Percentiles rank a stretch among this genome's conserved stretches.
phyloP scores from a whole-genome alignment of 2,113 vertebrate genomes.

The Athene cunicularia region DNA sequence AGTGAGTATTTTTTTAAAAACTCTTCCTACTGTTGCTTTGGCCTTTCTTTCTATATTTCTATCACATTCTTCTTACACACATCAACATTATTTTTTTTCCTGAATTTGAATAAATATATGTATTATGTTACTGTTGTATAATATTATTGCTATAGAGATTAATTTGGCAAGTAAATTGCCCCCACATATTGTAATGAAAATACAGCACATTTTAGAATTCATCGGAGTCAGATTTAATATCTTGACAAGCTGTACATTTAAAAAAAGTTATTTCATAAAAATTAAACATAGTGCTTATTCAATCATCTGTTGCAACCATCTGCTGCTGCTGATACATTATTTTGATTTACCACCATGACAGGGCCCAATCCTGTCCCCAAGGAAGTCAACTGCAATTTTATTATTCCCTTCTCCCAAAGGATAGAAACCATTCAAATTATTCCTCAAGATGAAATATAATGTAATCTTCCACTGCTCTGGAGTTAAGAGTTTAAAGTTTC shows the following conservation, averaged over 20 bases:
- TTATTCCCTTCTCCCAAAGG: neutral
- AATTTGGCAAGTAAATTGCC: conserved; percentile 6
- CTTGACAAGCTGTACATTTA: neutral
- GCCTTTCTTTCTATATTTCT: neutral
- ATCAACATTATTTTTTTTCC: neutral
- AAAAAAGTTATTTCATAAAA: conserved; percentile 35
- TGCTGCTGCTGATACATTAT: conserved; percentile 49
- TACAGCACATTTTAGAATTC: conserved; percentile 29
- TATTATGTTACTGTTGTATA: neutral
- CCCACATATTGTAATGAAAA: conserved; percentile 26
- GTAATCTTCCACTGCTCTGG: neutral
- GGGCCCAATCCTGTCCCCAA: neutral
- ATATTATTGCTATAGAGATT: neutral
- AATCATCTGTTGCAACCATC: conserved; percentile 61
- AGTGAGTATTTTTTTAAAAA: neutral
- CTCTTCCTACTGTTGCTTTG: neutral
- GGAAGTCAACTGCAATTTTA: neutral
- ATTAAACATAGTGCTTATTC: neutral
- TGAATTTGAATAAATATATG: neutral
- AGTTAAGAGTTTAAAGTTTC: neutral
- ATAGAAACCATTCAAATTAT: neutral
- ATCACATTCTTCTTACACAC: neutral
- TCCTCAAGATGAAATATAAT: neutral
- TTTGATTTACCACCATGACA: conserved; percentile 30
- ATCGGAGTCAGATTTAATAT: conserved; percentile 39